A percentile compares a stretch with the other conserved stretches of the same genome.
phyloP scores from a whole-genome alignment of 2,888 invertebrate species.

The Gerosis bhagava region DNA sequence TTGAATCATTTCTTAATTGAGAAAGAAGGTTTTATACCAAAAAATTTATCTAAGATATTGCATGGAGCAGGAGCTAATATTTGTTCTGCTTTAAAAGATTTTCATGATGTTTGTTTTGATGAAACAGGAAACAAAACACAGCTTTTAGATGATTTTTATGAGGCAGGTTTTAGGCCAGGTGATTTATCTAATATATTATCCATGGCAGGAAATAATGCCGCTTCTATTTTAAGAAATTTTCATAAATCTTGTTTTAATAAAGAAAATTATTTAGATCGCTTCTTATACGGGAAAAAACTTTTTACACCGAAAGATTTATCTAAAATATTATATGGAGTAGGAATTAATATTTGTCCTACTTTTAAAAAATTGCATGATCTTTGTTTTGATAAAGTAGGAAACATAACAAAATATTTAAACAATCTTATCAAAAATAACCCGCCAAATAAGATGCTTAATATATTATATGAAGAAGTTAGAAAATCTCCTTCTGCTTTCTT shows the following conservation, averaged over 20 bases:
- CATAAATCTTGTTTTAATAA: constrained; percentile 43
- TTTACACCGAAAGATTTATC: constrained; percentile 42
- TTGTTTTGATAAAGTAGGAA: constrained; percentile 46
- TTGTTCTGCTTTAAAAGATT: constrained; percentile 43
- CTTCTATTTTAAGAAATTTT: constrained; percentile 43
- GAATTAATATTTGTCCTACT: constrained; percentile 35
- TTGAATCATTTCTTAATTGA: constrained; percentile 34
- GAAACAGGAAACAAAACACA: constrained; percentile 41
- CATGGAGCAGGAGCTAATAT: constrained; percentile 41
- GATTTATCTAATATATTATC: constrained; percentile 44
- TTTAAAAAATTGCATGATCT: constrained; percentile 36
- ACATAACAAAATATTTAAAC: constrained; percentile 43
- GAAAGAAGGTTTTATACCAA: constrained; percentile 33
- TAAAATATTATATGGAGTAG: constrained; percentile 38
- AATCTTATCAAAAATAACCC: constrained; percentile 37
- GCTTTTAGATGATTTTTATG: constrained; percentile 40
- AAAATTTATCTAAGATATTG: constrained; percentile 41
- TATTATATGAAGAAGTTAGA: constrained; percentile 19
- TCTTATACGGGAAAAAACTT: constrained; percentile 38
- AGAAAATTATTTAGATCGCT: constrained; percentile 42
- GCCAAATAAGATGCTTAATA: constrained; percentile 33
- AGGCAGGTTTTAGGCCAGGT: constrained; percentile 34
- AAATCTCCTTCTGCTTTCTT: neutral
- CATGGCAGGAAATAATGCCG: constrained; percentile 42
- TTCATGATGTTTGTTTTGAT: constrained; percentile 44